Percentiles rank a stretch among this genome's conserved stretches.
Evolutionary conservation across 2,888 invertebrate species (phyloP).

Genomic region (Drosophila sordidapex): DNA sequence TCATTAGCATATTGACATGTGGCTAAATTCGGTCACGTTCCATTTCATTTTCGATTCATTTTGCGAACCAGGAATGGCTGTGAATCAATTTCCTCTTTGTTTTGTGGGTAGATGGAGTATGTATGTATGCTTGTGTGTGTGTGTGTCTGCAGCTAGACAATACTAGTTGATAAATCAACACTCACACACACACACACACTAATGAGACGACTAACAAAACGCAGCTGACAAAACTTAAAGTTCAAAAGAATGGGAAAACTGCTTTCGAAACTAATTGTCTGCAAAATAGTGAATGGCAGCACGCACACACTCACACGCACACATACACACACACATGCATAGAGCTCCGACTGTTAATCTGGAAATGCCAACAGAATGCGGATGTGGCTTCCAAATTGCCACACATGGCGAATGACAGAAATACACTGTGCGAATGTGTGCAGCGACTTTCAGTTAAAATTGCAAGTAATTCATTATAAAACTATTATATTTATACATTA

Average conservation of each 20-base stretch:
- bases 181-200: constrained; percentile 17
- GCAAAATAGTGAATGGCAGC: constrained; percentile 49
- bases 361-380: constrained; percentile 25
- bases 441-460: neutral
- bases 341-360: neutral
- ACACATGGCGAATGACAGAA: constrained; percentile 15
- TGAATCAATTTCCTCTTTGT: constrained; percentile 67
- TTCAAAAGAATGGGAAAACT: constrained; percentile 58
- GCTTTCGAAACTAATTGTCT: constrained; percentile 71
- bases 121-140: constrained; percentile 13
- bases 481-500: neutral
- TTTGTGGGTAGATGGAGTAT: neutral
- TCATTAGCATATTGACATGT: constrained; percentile 79
- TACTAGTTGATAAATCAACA: constrained; percentile 57
- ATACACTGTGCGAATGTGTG: constrained; percentile 24
- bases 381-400: constrained; percentile 9
- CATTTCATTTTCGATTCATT: constrained; percentile 68
- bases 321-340: neutral
- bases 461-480: neutral
- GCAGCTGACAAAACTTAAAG: constrained; percentile 53
- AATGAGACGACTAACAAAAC: constrained; percentile 14
- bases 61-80: constrained; percentile 35
- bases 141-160: constrained; percentile 26
- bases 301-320: neutral
- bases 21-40: constrained; percentile 79